Evolutionary conservation across 2,888 invertebrate genomes (phyloP).

Genomic region (Dolichomitus sp.): DNA sequence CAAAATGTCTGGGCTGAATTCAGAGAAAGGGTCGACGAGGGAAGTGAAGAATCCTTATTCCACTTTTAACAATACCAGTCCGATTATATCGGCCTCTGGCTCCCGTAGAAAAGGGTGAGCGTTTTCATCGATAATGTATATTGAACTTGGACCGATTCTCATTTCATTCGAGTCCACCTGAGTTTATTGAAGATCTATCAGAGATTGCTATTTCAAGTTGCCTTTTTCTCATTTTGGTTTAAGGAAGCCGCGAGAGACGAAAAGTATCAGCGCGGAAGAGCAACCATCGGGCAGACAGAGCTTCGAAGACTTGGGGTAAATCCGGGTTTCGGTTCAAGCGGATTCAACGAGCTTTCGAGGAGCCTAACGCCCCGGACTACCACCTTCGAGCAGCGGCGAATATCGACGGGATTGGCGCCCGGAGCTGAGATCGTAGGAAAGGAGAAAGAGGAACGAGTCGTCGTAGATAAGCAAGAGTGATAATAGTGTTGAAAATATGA

Average conservation of each 20-base stretch:
- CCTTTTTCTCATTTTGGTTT: slow-evolving; percentile 32
- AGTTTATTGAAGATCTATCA: neutral
- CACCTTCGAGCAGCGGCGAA: neutral
- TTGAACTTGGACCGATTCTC: slow-evolving; percentile 3
- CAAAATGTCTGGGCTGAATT: neutral
- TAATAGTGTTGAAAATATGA: slow-evolving; percentile 26
- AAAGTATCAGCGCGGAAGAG: neutral
- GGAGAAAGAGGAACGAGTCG: neutral
- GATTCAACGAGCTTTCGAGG: slow-evolving; percentile 1
- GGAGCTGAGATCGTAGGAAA: neutral
- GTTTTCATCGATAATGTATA: slow-evolving; percentile 14
- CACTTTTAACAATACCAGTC: slow-evolving; percentile 6
- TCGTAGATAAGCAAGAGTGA: neutral
- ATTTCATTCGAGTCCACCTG: neutral
- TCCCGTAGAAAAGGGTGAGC: neutral
- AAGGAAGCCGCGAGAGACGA: slow-evolving; percentile 19
- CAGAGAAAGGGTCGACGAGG: neutral
- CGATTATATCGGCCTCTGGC: neutral
- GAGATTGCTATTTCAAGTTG: slow-evolving; percentile 1
- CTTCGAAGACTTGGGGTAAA: neutral
- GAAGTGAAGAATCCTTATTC: slow-evolving; percentile 9
- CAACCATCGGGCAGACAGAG: neutral
- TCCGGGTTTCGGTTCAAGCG: slow-evolving; percentile 1
- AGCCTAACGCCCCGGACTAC: neutral
- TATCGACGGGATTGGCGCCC: neutral